Conservation (phyloP, 2,797 vertebrate species). For the Eospalax fontanierii region DNA sequence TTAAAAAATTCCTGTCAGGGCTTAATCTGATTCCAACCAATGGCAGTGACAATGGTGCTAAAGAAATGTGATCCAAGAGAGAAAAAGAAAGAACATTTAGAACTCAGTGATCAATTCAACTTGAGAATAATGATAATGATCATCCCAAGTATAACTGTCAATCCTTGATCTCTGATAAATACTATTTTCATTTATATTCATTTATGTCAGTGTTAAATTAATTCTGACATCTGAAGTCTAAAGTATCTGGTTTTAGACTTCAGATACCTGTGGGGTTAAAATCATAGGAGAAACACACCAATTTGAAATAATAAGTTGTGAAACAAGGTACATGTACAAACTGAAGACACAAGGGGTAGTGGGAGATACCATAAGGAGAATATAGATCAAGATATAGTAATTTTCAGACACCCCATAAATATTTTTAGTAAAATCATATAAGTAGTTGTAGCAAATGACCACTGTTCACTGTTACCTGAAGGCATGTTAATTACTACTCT, state of each 20-base stretch:
- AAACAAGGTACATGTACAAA: neutral
- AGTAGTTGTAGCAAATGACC: neutral
- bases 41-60: rapidly evolving
- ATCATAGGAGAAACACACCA: neutral
- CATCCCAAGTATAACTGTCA: neutral
- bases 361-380: neutral
- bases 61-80: neutral
- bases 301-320: neutral
- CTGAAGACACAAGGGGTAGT: neutral
- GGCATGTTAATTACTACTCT: neutral
- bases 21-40: neutral
- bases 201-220: conserved; percentile 13
- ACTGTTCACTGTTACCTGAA: no score
- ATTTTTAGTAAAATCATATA: neutral
- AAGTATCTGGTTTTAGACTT: conserved; percentile 11
- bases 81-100: neutral
- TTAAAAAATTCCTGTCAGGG: neutral
- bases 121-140: conserved; percentile 11
- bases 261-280: neutral
- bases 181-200: neutral
- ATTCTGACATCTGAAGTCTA: neutral
- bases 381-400: neutral
- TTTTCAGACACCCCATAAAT: neutral
- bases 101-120: neutral
- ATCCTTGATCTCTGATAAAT: neutral